Evolutionary conservation across 2,888 invertebrate species (phyloP).

Genomic region (Caenorhabditis japonica): DNA sequence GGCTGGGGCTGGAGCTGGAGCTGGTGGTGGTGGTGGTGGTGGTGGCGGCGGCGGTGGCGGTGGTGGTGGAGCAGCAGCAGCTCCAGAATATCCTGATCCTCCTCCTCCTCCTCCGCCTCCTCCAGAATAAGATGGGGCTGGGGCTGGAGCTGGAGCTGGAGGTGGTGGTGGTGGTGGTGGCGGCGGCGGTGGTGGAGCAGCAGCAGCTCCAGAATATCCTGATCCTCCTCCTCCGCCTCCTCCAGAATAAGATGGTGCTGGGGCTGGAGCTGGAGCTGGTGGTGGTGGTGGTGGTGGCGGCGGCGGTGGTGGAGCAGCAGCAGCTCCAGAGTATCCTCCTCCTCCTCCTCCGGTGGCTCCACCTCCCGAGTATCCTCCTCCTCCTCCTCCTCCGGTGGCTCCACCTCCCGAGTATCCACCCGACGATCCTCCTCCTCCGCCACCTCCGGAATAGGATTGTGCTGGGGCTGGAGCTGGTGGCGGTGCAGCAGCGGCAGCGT

Average conservation of each 20-base stretch:
- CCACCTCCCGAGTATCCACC: conserved; percentile 2
- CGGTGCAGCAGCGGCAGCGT: conserved; percentile 21
- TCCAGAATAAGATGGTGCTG: conserved; percentile 13
- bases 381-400: neutral
- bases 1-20: conserved; percentile 3
- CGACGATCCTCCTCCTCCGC: conserved; percentile 37
- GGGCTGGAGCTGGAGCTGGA: conserved; percentile 11
- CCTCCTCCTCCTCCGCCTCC: conserved; percentile 18
- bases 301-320: neutral
- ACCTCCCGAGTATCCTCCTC: neutral
- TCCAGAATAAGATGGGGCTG: conserved; percentile 19
- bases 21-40: conserved; percentile 17
- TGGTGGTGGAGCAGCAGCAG: conserved; percentile 34
- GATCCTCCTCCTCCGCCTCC: conserved; percentile 26
- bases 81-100: conserved; percentile 7
- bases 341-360: neutral
- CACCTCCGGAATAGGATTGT: conserved; percentile 25
- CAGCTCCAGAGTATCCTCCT: neutral
- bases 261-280: conserved; percentile 31
- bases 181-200: conserved; percentile 15
- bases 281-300: conserved; percentile 11
- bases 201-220: conserved; percentile 15
- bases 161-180: conserved; percentile 1
- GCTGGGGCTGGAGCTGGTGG: conserved; percentile 36
- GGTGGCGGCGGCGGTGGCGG: conserved; percentile 13